Evolutionary conservation across 2,797 vertebrate genomes (phyloP), one percentile per base, ranked within the genome.

Genomic region (Sebastes vulpes): DNA sequence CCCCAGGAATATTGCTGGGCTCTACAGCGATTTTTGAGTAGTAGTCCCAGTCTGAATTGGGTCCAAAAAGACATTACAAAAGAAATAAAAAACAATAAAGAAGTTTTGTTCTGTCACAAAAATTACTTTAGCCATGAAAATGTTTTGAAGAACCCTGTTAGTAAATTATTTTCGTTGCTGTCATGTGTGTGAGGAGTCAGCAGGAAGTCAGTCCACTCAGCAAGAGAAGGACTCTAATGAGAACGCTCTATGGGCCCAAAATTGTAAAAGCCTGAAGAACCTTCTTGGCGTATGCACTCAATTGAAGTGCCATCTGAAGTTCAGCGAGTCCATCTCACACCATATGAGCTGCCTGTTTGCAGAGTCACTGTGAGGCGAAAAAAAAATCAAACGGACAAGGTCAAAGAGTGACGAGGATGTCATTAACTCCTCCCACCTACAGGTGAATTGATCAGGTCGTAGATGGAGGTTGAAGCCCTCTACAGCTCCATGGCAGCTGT

Each of bases 371-470:
- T 21, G 50, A 61, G 25, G 32, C 26, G 1, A 29, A 46, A 67
- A 67, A 67, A 54, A 46, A 25, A 59, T 56, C 29, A 60, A 52
- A 56, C 4, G 20, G 48, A 56, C 57, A 66, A 70, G 82, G 85
- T 84, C 77, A 85, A 35, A 59, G 14, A 59, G 60, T 18, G 12
- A 53, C 28, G 50, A 78, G 21, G 12, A 53, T 56, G 32, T 74
- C 79, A 67, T 84, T 77, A 71, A 28, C 53, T 65, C 77, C 52
- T 32, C 42, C 77, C 82, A 77, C 85, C 79, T 53, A 48, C 57
- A 28, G 75, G 68, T 69, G 64, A 75, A 80, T 65, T 59, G 81
- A 86, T 89, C 77, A 82, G 79, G 63, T 65, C 76, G 16, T 85
- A 85, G 79, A 84, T 87, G 82, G 83, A 89, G 48, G 54, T 52